phyloP scores from a whole-genome alignment of 64 coral and sea anemone genomes.

The Stichodactyla helianthus region DNA sequence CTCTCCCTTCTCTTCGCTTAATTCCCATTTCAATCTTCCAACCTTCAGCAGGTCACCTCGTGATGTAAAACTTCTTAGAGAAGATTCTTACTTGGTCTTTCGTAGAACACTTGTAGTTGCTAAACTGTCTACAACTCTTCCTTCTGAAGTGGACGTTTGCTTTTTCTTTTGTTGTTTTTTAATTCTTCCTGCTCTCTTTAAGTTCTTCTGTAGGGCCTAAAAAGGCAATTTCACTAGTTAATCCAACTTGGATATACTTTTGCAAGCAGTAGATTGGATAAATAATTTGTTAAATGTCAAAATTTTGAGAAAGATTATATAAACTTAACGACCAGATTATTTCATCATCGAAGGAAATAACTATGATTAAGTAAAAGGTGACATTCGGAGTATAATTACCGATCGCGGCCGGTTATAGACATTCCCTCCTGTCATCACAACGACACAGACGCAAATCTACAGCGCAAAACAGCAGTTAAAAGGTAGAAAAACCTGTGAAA shows the following conservation, averaged over 20 bases:
- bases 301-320: neutral
- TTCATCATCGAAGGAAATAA: neutral
- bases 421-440: slow-evolving; percentile 39
- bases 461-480: neutral
- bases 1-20: too few relatives aligned
- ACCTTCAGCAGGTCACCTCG: too few relatives aligned
- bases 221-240: neutral
- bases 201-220: slow-evolving; percentile 67
- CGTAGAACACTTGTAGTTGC: neutral
- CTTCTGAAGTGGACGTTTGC: slow-evolving; percentile 29
- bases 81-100: slow-evolving; percentile 4
- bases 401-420: slow-evolving; percentile 31
- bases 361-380: neutral
- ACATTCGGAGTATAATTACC: slow-evolving; percentile 1
- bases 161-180: slow-evolving; percentile 73
- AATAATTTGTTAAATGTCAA: neutral
- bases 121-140: slow-evolving; percentile 24
- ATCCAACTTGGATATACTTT: neutral
- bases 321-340: neutral
- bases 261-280: neutral
- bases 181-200: slow-evolving; percentile 47
- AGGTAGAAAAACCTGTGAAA: neutral
- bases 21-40: too few relatives aligned
- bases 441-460: neutral
- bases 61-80: neutral